phyloP scores from a whole-genome alignment of 2,113 vertebrate species.

The Oncorhynchus clarkii region DNA sequence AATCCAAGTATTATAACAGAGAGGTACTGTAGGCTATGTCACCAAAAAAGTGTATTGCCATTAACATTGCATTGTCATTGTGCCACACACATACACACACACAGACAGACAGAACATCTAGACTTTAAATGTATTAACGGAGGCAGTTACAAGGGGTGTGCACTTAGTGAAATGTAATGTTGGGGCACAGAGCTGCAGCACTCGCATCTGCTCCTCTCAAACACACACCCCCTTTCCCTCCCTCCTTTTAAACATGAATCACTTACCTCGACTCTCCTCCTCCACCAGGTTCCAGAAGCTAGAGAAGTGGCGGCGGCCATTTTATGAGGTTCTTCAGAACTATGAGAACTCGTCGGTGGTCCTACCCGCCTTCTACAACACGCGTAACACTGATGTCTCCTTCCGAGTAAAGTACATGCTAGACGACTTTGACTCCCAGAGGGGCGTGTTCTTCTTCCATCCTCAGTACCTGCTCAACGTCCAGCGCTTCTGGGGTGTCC shows the following conservation, averaged over 20 bases:
- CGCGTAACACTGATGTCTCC: conserved; percentile 93
- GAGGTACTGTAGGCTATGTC: conserved; percentile 71
- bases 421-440: conserved; percentile 89
- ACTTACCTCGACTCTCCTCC: not conserved
- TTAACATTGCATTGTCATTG: no score
- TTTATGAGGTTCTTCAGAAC: conserved; percentile 85
- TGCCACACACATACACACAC: not conserved
- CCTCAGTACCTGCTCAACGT: conserved; percentile 94
- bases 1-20: conserved; percentile 98
- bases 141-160: not conserved
- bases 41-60: no score
- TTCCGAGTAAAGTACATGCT: conserved; percentile 94
- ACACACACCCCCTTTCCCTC: not conserved
- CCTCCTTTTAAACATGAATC: not conserved
- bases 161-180: no score
- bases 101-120: not conserved
- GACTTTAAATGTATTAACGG: no score
- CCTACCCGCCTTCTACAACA: conserved; percentile 96
- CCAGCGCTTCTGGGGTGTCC: conserved; percentile 92
- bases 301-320: conserved; percentile 96
- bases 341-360: conserved; percentile 95
- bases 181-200: not conserved
- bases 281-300: conserved; percentile 88
- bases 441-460: conserved; percentile 93
- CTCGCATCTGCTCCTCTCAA: not conserved